Conservation (phyloP, 2,113 vertebrate species). For the Urocitellus parryii region DNA sequence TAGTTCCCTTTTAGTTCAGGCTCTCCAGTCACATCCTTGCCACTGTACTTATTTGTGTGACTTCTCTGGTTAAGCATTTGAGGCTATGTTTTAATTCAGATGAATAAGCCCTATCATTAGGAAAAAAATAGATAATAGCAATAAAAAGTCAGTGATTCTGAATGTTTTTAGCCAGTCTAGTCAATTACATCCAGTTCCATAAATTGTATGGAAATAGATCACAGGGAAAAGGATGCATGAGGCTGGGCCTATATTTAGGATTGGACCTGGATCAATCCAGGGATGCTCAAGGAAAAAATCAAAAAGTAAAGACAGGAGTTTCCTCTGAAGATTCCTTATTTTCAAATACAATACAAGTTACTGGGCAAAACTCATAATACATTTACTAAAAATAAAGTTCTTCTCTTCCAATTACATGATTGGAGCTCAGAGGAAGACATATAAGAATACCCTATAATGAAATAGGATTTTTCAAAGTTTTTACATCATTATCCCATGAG, state of each 20-base stretch:
- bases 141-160: background rate
- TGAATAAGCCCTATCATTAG: background rate
- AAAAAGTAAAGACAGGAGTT: background rate
- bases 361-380: background rate
- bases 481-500: background rate
- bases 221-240: background rate
- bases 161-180: background rate
- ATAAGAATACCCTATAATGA: background rate
- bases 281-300: background rate
- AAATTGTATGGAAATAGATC: background rate
- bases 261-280: background rate
- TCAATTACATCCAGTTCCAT: background rate
- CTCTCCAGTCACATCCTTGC: background rate
- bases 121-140: background rate
- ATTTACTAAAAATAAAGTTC: background rate
- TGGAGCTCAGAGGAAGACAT: background rate
- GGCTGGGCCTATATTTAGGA: background rate
- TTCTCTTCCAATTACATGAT: background rate
- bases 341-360: background rate
- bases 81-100: background rate
- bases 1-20: fast-evolving
- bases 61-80: background rate
- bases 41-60: background rate
- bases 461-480: constrained; percentile 13
- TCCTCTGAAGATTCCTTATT: background rate